Base-by-base conservation (phyloP, 2,888 invertebrate genomes). In the Cantharis rustica region DNA sequence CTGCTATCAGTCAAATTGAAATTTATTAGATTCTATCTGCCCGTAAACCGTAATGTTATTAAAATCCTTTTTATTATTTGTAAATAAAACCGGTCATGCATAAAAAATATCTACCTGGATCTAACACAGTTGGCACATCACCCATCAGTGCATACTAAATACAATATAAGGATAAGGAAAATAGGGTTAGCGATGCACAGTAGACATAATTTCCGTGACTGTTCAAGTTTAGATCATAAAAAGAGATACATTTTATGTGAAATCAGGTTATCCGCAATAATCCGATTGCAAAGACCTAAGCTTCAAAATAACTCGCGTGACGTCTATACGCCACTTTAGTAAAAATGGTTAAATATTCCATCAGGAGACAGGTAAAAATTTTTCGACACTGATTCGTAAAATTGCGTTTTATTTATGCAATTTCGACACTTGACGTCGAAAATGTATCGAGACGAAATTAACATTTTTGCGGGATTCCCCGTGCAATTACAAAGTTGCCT, bases 191-290 rank as follows among this genome's bases (percentile, higher is more conserved):
- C 77, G 77, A 71, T 75, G 73, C 75, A 75, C 76, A 76, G 81
- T 79, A 81, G 80, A 80, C 80, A 82, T 82, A 82, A 83, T 83
- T 83, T 83, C 82, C 81, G 76, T 79, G 81, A 81, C 82, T 82
- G 82, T 83, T 83, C 82, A 81, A 80, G 79, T 79, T 79, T 80
- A 81, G 81, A 81, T 83, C 81, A 76, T 82, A 47, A 81, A 82
- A 83, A 83, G 82, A 81, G 83, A 83, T 82, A 82, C 81, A 79
- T 82, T 82, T 82, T 81, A 79, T 80, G 73, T 78, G 79, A 47
- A 80, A 80, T 79, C 80, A 77, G 81, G 80, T 81, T 82, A 82
- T 81, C 79, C 79, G 78, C 79, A 81, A 77, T 83, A 82, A 83
- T 82, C 82, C 80, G 82, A 83, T 83, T 80, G 77, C 71, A 73